phyloP scores from a whole-genome alignment of 2,797 vertebrate species.

The Micropoecilia bifurca region DNA sequence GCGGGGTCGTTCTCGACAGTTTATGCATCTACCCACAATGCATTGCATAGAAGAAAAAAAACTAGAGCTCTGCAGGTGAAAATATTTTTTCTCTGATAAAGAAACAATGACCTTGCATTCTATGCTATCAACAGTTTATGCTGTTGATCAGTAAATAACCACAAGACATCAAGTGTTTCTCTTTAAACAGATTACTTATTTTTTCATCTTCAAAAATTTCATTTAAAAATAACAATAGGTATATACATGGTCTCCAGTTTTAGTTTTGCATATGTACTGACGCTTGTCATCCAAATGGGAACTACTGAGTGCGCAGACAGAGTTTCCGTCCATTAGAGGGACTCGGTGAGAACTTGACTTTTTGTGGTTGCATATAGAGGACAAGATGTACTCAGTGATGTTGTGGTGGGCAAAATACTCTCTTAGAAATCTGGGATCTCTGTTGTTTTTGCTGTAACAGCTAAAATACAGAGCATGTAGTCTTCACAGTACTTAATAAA shows the following conservation, averaged over 20 bases:
- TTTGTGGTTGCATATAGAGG: conserved; percentile 2
- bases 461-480: not conserved
- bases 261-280: not conserved
- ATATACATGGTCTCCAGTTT: not conserved
- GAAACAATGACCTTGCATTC: too few relatives aligned
- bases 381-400: not conserved
- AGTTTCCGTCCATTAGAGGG: not conserved
- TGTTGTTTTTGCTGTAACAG: not conserved
- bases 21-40: not conserved
- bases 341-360: not conserved
- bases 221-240: not conserved
- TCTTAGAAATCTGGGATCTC: not conserved
- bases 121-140: too few relatives aligned
- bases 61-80: not conserved
- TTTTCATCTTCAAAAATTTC: not conserved
- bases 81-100: not conserved
- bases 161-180: not conserved
- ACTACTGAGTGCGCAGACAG: not conserved
- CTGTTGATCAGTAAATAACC: not conserved
- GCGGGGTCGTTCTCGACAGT: not conserved
- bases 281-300: not conserved
- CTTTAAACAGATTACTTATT: not conserved
- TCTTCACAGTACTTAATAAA: not conserved
- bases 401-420: not conserved
- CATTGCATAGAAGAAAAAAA: not conserved